Evolutionary conservation across 2,888 invertebrate species (phyloP).

Genomic region (Lasius platythorax): DNA sequence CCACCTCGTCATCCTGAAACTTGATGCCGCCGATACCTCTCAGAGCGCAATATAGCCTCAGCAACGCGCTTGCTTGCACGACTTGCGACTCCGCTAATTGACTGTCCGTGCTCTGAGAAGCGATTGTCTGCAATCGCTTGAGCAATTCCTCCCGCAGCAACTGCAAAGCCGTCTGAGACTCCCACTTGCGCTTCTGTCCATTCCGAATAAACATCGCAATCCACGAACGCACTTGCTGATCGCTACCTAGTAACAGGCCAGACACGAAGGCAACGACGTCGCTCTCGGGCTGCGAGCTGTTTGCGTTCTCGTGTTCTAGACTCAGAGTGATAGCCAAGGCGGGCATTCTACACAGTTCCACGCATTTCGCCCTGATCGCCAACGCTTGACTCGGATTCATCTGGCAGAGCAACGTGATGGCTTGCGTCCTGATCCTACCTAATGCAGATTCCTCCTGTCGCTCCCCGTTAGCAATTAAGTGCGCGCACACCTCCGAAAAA

Average conservation of each 20-base stretch:
- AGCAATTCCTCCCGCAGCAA: constrained; percentile 92
- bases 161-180: constrained; percentile 90
- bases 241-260: constrained; percentile 95
- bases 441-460: constrained; percentile 94
- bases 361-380: constrained; percentile 94
- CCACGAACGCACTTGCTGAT: constrained; percentile 96
- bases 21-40: constrained; percentile 97
- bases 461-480: constrained; percentile 95
- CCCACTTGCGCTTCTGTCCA: constrained; percentile 94
- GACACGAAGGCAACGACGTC: constrained; percentile 94
- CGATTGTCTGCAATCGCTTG: constrained; percentile 89
- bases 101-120: constrained; percentile 88
- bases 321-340: constrained; percentile 95
- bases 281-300: constrained; percentile 80
- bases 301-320: constrained; percentile 87
- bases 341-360: constrained; percentile 95
- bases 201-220: constrained; percentile 96
- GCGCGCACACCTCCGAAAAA: constrained; percentile 95
- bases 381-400: constrained; percentile 96
- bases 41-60: constrained; percentile 96
- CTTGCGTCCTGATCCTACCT: constrained; percentile 91
- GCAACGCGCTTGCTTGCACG: constrained; percentile 95
- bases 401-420: constrained; percentile 93
- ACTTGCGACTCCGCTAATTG: constrained; percentile 89
- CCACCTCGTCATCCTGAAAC: constrained; percentile 97